Conservation (phyloP, 2,113 vertebrate genomes). For the Orthonyx spaldingii region DNA sequence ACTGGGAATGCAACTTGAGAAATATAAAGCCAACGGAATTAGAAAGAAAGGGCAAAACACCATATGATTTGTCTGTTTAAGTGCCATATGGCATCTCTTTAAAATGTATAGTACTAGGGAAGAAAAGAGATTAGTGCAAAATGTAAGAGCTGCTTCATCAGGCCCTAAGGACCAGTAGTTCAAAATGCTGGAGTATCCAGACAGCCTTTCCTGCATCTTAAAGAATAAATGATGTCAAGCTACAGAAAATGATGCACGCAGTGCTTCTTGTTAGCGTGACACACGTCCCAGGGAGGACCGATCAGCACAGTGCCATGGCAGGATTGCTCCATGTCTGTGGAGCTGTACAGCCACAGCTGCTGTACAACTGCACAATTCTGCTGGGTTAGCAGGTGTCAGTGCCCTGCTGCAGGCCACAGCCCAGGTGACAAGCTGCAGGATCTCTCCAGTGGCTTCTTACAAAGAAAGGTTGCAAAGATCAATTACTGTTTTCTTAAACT, state of each 20-base stretch:
- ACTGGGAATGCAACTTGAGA: conserved; percentile 32
- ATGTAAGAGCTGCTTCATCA: conserved; percentile 48
- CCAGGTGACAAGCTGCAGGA: background rate
- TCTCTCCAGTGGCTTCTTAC: background rate
- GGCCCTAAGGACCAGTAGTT: conserved; percentile 39
- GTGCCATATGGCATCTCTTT: conserved; percentile 57
- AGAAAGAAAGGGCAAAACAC: conserved; percentile 56
- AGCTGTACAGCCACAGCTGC: background rate
- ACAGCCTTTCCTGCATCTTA: background rate
- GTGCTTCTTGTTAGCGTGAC: background rate
- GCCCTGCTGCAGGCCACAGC: background rate
- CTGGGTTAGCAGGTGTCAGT: background rate
- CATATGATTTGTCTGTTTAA: conserved; percentile 35
- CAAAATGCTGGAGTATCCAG: conserved; percentile 32
- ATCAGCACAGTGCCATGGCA: background rate
- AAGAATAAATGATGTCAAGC: conserved; percentile 39
- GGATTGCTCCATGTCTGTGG: background rate
- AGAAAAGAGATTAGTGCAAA: conserved; percentile 34
- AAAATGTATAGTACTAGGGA: conserved; percentile 2
- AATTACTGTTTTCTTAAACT: background rate
- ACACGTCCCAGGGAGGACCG: background rate
- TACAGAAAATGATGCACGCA: background rate
- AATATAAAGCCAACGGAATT: conserved; percentile 24
- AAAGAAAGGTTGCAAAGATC: background rate
- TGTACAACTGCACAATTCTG: background rate